Base-by-base conservation (phyloP, 2,113 vertebrate species). In the Mirounga angustirostris region DNA sequence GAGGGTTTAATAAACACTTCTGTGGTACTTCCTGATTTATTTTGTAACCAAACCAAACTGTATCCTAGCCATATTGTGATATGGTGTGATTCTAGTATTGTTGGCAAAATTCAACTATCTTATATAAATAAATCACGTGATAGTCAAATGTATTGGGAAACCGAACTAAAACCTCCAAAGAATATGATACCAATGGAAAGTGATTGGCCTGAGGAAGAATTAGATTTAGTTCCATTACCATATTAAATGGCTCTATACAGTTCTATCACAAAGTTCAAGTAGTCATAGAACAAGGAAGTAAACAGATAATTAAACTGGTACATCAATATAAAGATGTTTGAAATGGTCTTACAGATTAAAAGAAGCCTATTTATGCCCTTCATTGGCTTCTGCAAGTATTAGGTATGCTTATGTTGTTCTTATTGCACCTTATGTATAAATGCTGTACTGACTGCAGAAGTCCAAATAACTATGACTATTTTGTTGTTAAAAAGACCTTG, bases 231-330 rank as follows among this genome's bases (percentile, higher is more conserved):
- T 91, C 26, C 24, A 54, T 95, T 96, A 76, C 46, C 81, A 28
- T 71, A 82, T 69, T 95, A 94, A 93, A 71, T 71, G 83, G 7
- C 6, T 91, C 65, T 92, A 3, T 26, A 78, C 33, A 93, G 67
- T 36, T 95, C 67, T 92, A 88, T 96, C 69, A 76, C 92, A 84
- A 95, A 97, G 69, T 97, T 95, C 67, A 97, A 90, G 65, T 92
- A 59, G 3, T 43, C 89, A 71, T 95, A 84, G 52, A 69, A 93
- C 30, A 88, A 81, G 13, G 36, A 30, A 36, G 26, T 50, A 95
- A 97, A 94, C 80, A 46, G 67, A 74, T 95, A 54, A 73, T 83
- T 94, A 86, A 92, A 82, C 85, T 92, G 50, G 19, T 79, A 81
- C 22, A 88, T 24, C 13, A 94, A 59, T 90, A 74, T 93, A 92